phyloP scores from a whole-genome alignment of 2,888 invertebrate genomes.

The Pollenia angustigena region DNA sequence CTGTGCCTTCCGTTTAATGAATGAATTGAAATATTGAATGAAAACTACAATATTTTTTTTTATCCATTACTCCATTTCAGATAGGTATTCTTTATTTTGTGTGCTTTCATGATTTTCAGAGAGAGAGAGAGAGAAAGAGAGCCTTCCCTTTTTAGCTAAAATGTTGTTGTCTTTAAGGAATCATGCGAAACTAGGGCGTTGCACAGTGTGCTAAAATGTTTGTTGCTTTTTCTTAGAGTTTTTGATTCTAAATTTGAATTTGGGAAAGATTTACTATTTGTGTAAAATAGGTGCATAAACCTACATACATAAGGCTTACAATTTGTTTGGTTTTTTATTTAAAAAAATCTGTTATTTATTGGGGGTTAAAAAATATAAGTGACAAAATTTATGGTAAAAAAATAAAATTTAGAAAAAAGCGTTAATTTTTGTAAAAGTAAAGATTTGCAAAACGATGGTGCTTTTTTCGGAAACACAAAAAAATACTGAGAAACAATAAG shows the following conservation, averaged over 20 bases:
- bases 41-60: slow-evolving; percentile 35
- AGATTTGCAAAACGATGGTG: too few species aligned
- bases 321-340: too few species aligned
- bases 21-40: slow-evolving; percentile 66
- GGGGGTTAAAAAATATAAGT: too few species aligned
- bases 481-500: too few species aligned
- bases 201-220: slow-evolving; percentile 45
- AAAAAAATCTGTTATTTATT: too few species aligned
- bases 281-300: too few species aligned
- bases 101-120: background rate
- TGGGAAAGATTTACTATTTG: too few species aligned
- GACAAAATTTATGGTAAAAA: too few species aligned
- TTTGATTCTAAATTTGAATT: background rate
- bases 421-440: too few species aligned
- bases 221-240: background rate
- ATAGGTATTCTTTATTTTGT: background rate
- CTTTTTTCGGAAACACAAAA: too few species aligned
- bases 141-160: slow-evolving; percentile 4
- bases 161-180: slow-evolving; percentile 27
- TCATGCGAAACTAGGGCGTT: slow-evolving; percentile 59
- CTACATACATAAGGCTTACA: too few species aligned
- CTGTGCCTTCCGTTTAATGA: slow-evolving; percentile 43
- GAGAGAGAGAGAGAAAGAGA: slow-evolving; percentile 3
- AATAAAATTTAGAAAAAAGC: too few species aligned
- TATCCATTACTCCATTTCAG: slow-evolving; percentile 29